phyloP scores from a whole-genome alignment of 2,888 invertebrate species.

The Drosophila fulvimacula region DNA sequence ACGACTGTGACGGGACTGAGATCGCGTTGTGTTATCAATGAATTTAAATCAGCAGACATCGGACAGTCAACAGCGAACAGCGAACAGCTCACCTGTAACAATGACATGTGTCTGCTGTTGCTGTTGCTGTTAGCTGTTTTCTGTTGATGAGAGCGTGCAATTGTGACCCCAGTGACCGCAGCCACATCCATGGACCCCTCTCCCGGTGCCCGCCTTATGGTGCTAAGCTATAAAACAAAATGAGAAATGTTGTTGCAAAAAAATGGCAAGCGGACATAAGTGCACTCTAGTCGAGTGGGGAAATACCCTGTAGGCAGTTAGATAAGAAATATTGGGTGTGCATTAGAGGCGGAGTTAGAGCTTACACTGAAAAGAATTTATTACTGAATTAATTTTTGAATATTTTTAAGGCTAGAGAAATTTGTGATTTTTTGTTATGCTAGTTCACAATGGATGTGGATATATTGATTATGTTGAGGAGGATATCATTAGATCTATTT shows the following conservation, averaged over 20 bases:
- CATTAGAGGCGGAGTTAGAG: not conserved
- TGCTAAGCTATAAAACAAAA: slow-evolving; percentile 72
- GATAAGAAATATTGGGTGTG: not conserved
- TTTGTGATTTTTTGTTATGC: too few relatives aligned
- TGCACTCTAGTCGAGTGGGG: slow-evolving; percentile 5
- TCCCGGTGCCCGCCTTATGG: slow-evolving; percentile 9
- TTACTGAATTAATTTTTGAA: not conserved
- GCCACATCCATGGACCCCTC: not conserved
- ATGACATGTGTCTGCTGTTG: slow-evolving; percentile 73
- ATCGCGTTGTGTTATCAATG: slow-evolving; percentile 67
- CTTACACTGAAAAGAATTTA: not conserved
- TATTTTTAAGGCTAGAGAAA: not conserved
- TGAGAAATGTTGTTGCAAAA: slow-evolving; percentile 76
- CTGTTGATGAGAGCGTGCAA: slow-evolving; percentile 39
- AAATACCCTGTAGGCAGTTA: slow-evolving; percentile 2
- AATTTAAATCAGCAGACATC: slow-evolving; percentile 67
- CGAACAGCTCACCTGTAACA: slow-evolving; percentile 70
- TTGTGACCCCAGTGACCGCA: slow-evolving; percentile 56
- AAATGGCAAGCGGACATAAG: slow-evolving; percentile 1
- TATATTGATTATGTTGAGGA: too few relatives aligned
- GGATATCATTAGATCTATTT: too few relatives aligned
- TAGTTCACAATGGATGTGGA: too few relatives aligned
- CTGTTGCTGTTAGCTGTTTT: slow-evolving; percentile 16
- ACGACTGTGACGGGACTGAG: slow-evolving; percentile 48
- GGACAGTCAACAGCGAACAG: slow-evolving; percentile 18